Conservation (phyloP, 2,888 invertebrate genomes). For the Caenorhabditis virilis region DNA sequence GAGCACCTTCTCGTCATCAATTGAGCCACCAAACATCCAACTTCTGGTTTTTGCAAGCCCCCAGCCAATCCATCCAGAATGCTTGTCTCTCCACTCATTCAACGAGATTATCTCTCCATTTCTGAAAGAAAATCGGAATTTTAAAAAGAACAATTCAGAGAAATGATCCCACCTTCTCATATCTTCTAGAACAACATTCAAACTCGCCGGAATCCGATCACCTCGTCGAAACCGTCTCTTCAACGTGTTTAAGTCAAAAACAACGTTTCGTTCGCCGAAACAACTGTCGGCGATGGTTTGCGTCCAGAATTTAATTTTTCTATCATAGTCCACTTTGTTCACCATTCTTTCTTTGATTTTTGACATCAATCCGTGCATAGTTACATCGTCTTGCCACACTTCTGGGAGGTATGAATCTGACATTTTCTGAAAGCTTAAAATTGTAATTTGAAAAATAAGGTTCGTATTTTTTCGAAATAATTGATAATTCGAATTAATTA, state of each 20-base stretch:
- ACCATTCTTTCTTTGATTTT: slow-evolving; percentile 54
- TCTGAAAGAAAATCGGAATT: slow-evolving; percentile 24
- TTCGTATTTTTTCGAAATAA: no score
- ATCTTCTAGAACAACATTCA: slow-evolving; percentile 53
- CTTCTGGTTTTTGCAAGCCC: slow-evolving; percentile 44
- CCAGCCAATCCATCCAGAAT: slow-evolving; percentile 51
- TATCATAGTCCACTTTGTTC: slow-evolving; percentile 60
- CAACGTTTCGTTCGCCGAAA: slow-evolving; percentile 45
- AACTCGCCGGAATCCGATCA: slow-evolving; percentile 54
- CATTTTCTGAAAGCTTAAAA: no score
- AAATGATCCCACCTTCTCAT: slow-evolving; percentile 50
- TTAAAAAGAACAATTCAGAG: background rate
- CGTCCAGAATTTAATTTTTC: slow-evolving; percentile 60
- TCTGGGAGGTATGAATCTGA: slow-evolving; percentile 14
- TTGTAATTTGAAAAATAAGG: no score
- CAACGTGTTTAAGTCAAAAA: slow-evolving; percentile 46
- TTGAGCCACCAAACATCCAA: slow-evolving; percentile 41
- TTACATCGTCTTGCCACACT: slow-evolving; percentile 42
- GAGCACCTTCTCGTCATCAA: slow-evolving; percentile 17
- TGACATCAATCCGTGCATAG: slow-evolving; percentile 59
- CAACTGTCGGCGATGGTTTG: slow-evolving; percentile 50
- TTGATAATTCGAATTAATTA: no score
- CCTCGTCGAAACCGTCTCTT: slow-evolving; percentile 59
- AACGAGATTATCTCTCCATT: slow-evolving; percentile 36
- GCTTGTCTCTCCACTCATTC: slow-evolving; percentile 45